Evolutionary conservation across 2,797 vertebrate species (phyloP), one percentile per base, ranked within the genome.

Genomic region (Ceyx erithaca): DNA sequence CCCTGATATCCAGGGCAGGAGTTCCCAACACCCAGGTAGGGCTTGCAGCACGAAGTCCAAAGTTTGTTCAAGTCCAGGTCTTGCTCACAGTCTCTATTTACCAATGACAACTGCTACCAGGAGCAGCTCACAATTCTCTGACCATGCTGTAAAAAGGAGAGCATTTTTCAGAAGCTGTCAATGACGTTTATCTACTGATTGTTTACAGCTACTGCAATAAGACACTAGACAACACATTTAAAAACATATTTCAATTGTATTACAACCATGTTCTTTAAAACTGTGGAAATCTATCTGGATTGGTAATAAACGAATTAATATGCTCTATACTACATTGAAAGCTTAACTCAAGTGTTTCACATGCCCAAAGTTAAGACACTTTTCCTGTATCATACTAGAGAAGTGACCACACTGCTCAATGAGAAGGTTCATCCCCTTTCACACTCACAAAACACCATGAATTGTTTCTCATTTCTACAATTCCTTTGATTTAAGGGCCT

Each of bases 161-260:
- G 33, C 23, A 12, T 82, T 89, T 77, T 84, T 59, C 71, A 48
- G 35, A 73, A 82, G 80, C 7, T 59, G 61, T 84, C 70, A 33
- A 33, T 51, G 13, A 89, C 87, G 67, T 23, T 85, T 69, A 35
- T 71, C 80, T 87, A 78, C 35, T 7, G 10, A 49, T 51, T 68
- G 31, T 59, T 87, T 75, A n/a, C 11, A 68, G 82, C 70, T 81
- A 85, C 45, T 61, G 76, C 63, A 85, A 66, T 77, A 84, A 94
- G 90, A 96, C 91, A 93, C 81, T 88, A 95, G 80, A 90, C 92
- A 94, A 94, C 75, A 93, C 75, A 78, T 89, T 68, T 17, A n/a
- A 52, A 40, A 97, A 94, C 85, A 35, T 87, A 95, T 52, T 95
- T 94, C 62, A 89, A 49, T 46, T 97, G 97, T 97, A 97, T 96